Evolutionary conservation across 2,797 vertebrate genomes (phyloP), one percentile per base, ranked within the genome.

Genomic region (Megaceryle alcyon): DNA sequence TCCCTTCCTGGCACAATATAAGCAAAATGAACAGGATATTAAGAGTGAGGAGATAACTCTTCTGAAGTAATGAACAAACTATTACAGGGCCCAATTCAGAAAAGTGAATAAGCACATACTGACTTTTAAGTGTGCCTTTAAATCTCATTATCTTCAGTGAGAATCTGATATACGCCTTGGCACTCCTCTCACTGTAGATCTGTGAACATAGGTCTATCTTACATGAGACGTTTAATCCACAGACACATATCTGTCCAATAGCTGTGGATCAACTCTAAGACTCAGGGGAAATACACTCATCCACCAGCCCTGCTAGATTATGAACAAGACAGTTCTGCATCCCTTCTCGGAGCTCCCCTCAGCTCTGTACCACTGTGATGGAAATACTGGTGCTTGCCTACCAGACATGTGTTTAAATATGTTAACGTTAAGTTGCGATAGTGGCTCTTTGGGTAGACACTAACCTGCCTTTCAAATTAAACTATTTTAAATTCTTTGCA

Each of bases 21-120:
- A 94, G 25, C 48, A 88, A 86, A 96, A 91, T 79, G 56, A 94
- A 79, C 88, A 92, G 95, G 94, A 94, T 96, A 95, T 94, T 92
- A 90, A 68, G 23, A 96, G 31, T 14, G 3, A 0, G 63, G 41
- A 90, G 80, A 72, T 64, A 95, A 92, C 60, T 83, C 46, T 88
- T 82, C 59, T 76, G 66, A 77, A 81, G 29, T 46, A 90, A 66
- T 48, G 68, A 92, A 77, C 3, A 4, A 90, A 94, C 35, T 70
- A 43, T 84, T 56, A 46, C 18, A 56, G 56, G 18, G n/a, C 46
- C 56, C 49, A 82, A 35, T 77, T 82, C 71, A 86, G 89, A 48
- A 53, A 96, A 83, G 56, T 70, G 90, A 95, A 77, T 93, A 94
- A 93, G 94, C 84, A 86, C 29, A 89, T 43, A 81, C 23, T 88